Evolutionary conservation across 2,113 vertebrate species (phyloP).

Genomic region (Salvator merianae): DNA sequence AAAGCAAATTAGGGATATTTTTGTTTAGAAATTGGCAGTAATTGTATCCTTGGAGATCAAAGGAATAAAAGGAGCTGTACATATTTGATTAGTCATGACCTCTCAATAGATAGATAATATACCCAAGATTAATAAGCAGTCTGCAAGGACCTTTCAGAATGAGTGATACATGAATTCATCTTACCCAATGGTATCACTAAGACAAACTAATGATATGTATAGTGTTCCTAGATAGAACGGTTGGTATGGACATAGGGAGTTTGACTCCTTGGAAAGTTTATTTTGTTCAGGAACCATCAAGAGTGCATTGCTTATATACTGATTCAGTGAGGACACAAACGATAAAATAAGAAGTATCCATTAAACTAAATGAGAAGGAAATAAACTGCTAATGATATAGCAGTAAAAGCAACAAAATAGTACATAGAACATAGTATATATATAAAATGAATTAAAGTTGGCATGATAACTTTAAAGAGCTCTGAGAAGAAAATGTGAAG

Average conservation of each 20-base stretch:
- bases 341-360: neutral
- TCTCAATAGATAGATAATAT: neutral
- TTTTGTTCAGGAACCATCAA: neutral
- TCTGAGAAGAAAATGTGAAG: no score
- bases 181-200: no score
- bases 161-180: neutral
- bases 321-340: neutral
- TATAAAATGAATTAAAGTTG: no score
- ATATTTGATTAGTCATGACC: neutral
- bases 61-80: neutral
- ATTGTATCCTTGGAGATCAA: neutral
- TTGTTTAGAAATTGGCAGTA: neutral
- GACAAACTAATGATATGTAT: neutral
- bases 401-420: neutral
- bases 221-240: neutral
- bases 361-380: neutral
- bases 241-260: neutral
- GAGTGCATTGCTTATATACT: neutral
- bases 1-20: neutral
- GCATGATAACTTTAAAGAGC: no score
- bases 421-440: no score
- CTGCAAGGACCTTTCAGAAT: neutral
- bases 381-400: neutral
- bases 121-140: neutral
- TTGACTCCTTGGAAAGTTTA: neutral